phyloP scores from a whole-genome alignment of 1,140 invertebrate genomes.

The Drosophila tropicalis region DNA sequence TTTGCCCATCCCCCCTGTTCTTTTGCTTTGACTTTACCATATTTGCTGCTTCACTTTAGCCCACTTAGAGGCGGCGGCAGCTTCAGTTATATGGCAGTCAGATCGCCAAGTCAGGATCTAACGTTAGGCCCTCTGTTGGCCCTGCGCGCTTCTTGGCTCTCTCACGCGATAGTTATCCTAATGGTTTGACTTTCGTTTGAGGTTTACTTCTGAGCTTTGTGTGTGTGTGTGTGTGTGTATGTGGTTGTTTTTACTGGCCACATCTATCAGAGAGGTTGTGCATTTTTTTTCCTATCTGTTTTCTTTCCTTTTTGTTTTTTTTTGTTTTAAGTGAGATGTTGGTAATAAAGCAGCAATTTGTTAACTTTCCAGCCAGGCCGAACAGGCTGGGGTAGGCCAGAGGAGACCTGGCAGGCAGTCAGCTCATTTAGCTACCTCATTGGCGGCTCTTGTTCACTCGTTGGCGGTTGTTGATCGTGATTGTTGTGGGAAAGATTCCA shows the following conservation, averaged over 20 bases:
- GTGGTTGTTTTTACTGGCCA: slow-evolving; percentile 38
- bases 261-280: slow-evolving; percentile 64
- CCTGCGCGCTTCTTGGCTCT: slow-evolving; percentile 53
- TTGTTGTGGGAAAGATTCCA: slow-evolving; percentile 41
- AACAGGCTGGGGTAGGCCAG: background rate
- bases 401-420: slow-evolving; percentile 17
- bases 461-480: slow-evolving; percentile 52
- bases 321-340: slow-evolving; percentile 78
- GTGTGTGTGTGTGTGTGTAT: background rate
- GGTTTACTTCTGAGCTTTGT: slow-evolving; percentile 15
- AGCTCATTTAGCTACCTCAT: slow-evolving; percentile 80
- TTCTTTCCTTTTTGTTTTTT: slow-evolving; percentile 16
- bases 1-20: slow-evolving; percentile 25
- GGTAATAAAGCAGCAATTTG: slow-evolving; percentile 81
- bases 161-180: slow-evolving; percentile 81
- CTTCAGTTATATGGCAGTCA: slow-evolving; percentile 29
- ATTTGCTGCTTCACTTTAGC: slow-evolving; percentile 66
- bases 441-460: slow-evolving; percentile 73
- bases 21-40: slow-evolving; percentile 3
- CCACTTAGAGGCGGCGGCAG: slow-evolving; percentile 53
- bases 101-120: slow-evolving; percentile 73
- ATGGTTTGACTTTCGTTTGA: slow-evolving; percentile 79
- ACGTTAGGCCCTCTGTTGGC: slow-evolving; percentile 23
- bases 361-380: slow-evolving; percentile 60
- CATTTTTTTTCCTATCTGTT: slow-evolving; percentile 9